Evolutionary conservation across 2,797 vertebrate genomes (phyloP), one percentile per base, ranked within the genome.

Genomic region (Sorex maritimensis): DNA sequence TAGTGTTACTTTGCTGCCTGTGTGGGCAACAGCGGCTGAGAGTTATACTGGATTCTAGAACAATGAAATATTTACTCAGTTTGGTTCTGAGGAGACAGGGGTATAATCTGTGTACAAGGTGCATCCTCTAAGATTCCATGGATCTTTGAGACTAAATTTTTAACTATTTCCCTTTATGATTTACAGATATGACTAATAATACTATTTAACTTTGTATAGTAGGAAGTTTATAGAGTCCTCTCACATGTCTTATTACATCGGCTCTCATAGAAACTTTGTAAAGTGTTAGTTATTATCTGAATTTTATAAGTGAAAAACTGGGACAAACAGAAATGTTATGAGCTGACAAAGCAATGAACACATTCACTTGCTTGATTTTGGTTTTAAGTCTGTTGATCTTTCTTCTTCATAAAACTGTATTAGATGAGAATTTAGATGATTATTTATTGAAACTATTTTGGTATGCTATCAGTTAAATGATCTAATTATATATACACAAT

Each of bases 221-320:
- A 72, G 67, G 58, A 71, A 72, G 38, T 63, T 24, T 30, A 44
- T 30, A 73, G 46, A 83, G 23, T 0, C 1, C 2, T 71, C 15
- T 77, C 34, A 52, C 9, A 34, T 1, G 0, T 24, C 44, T 68
- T 55, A 58, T 9, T 79, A 84, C n/a, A 52, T 69, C 28, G 26
- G 2, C 88, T 4, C 28, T 86, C 9, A 55, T 5, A 67, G 24
- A 23, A 68, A 4, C 46, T 41, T 82, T 82, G 10, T 24, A 69
- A 87, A 55, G 26, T 28, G 19, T 34, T 46, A 41, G 49, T 46
- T 41, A 6, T 55, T 85, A 46, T 63, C 28, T 94, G 30, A 61
- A 11, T 84, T 68, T 63, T 82, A 63, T 10, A 63, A 34, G 46
- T 49, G 81, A 71, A 93, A 86, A 90, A 93, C 10, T 12, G 6